phyloP scores from a whole-genome alignment of 2,113 vertebrate genomes.

The Oreochromis niloticus region DNA sequence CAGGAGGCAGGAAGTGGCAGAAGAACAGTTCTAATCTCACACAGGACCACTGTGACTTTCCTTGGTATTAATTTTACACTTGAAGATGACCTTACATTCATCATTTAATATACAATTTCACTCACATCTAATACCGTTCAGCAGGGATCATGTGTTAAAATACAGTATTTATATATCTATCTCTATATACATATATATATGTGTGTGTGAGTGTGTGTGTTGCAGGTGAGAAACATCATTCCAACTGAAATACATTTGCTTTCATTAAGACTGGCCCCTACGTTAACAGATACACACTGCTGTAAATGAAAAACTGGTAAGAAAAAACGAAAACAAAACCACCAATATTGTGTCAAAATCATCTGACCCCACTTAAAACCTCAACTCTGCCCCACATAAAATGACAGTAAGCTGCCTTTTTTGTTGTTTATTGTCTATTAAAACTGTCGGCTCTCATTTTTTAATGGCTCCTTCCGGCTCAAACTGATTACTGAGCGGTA shows the following conservation, averaged over 20 bases:
- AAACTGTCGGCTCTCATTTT: slow-evolving; percentile 12
- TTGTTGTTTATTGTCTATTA: slow-evolving; percentile 10
- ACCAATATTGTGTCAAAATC: neutral
- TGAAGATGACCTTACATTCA: neutral
- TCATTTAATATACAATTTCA: neutral
- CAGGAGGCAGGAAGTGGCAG: neutral
- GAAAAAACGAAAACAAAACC: neutral
- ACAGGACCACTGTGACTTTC: neutral
- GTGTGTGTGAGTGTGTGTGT: neutral
- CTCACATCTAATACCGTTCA: neutral
- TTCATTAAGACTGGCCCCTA: neutral
- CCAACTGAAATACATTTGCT: neutral
- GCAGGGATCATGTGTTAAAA: neutral
- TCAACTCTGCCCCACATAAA: neutral
- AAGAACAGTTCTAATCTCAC: neutral
- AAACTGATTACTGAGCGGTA: neutral
- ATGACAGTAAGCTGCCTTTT: neutral
- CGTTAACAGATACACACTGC: neutral
- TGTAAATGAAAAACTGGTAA: neutral
- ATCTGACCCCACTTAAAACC: neutral
- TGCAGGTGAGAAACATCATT: neutral
- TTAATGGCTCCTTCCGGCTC: slow-evolving; percentile 44
- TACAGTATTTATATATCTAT: neutral
- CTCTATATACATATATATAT: neutral
- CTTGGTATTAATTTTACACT: neutral